Evolutionary conservation across 2,113 vertebrate genomes (phyloP).

Genomic region (Cinclus mexicanus): DNA sequence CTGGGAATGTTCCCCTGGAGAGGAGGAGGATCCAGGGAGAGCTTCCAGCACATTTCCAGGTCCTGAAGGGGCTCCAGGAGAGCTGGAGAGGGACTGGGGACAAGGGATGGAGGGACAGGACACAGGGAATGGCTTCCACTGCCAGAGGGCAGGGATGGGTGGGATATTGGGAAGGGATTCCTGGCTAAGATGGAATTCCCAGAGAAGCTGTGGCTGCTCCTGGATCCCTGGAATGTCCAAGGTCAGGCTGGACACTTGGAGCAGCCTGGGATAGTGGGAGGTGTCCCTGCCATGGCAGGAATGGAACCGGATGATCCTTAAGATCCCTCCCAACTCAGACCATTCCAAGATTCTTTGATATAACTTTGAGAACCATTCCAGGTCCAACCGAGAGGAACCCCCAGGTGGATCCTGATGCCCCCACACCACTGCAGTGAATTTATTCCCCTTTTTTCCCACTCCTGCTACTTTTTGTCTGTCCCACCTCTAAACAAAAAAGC

Average conservation of each 20-base stretch:
- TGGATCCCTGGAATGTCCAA: not conserved
- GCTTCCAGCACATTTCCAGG: not conserved
- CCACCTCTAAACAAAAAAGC: not conserved
- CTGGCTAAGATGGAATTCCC: not conserved
- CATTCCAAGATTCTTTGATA: not conserved
- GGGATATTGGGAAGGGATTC: not conserved
- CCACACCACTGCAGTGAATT: not conserved
- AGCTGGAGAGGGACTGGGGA: not conserved
- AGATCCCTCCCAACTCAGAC: not conserved
- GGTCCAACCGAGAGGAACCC: accelerated
- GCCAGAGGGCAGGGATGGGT: not conserved
- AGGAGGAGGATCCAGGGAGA: not conserved
- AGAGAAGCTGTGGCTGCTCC: not conserved
- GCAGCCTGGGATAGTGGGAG: not conserved
- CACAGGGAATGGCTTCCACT: not conserved
- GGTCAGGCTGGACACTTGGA: not conserved
- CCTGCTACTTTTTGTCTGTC: not conserved
- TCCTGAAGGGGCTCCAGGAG: not conserved
- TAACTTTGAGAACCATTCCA: not conserved
- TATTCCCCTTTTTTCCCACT: not conserved
- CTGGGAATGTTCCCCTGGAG: not conserved
- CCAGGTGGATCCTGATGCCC: not conserved
- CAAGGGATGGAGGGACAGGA: not conserved
- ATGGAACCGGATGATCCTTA: accelerated
- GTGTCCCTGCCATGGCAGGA: not conserved